A percentile compares a stretch with the other conserved stretches of the same genome.
These are phyloP conservation scores for Distichodus sexfasciatus DNA, from an alignment of 2,797 vertebrate genomes.

Conservation along the genomic window DNA sequence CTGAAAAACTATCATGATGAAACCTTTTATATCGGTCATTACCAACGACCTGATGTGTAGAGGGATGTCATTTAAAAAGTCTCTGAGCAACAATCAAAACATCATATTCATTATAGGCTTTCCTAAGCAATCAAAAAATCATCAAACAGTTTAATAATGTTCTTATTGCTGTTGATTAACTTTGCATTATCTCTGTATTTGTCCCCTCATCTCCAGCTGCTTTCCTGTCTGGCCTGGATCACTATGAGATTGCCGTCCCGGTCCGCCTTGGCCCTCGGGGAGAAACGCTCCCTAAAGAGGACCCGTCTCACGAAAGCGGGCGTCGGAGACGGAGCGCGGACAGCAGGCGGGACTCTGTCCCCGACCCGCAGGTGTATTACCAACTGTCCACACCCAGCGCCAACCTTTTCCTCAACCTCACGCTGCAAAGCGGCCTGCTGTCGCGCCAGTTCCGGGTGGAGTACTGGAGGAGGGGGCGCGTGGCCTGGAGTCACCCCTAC, in stretches of 20 bases:
- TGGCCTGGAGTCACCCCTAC: constrained; percentile 92
- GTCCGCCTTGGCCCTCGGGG: constrained; percentile 88
- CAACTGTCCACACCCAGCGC: constrained; percentile 85
- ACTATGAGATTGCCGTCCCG: constrained; percentile 95
- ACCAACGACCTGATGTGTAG: too few relatives aligned
- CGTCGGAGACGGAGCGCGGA: constrained; percentile 72
- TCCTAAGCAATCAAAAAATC: too few relatives aligned
- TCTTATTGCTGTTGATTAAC: not conserved
- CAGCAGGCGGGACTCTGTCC: constrained; percentile 55
- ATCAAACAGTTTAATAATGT: too few relatives aligned
- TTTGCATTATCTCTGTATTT: constrained; percentile 44
- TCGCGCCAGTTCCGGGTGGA: constrained; percentile 91
- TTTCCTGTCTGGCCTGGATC: constrained; percentile 90
- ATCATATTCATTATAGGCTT: too few relatives aligned
- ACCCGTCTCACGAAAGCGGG: constrained; percentile 49
- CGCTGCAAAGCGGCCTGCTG: constrained; percentile 86
- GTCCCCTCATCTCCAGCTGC: constrained; percentile 71
- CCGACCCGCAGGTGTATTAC: constrained; percentile 88
- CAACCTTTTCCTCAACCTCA: constrained; percentile 95
- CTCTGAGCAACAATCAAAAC: too few relatives aligned
- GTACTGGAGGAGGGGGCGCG: constrained; percentile 89
- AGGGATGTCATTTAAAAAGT: too few relatives aligned
- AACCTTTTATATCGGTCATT: too few relatives aligned
- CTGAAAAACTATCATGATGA: too few relatives aligned
- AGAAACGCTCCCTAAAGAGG: constrained; percentile 75